These are phyloP conservation scores for Hydrochoerus hydrochaeris DNA, from an alignment of 2,113 vertebrate species.

Conservation along the genomic window DNA sequence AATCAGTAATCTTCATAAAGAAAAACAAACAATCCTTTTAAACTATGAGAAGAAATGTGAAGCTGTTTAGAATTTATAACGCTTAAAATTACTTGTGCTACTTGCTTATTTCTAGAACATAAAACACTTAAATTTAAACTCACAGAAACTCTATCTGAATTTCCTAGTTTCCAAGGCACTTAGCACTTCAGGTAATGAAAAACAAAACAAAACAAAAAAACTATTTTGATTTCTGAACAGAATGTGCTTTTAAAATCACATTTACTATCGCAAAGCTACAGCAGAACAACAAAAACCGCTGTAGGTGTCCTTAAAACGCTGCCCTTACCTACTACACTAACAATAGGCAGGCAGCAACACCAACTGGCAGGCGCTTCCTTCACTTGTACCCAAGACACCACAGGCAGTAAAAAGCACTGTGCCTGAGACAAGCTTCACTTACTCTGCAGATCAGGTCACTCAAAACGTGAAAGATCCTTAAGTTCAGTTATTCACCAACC, in stretches of 20 bases:
- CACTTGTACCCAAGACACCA: conserved; percentile 71
- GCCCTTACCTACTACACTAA: background rate
- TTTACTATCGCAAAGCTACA: conserved; percentile 12
- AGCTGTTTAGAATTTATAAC: background rate
- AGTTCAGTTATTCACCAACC: conserved; percentile 80
- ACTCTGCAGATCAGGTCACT: conserved; percentile 83
- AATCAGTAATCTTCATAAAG: background rate
- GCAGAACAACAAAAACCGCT: conserved; percentile 25
- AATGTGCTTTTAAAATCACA: conserved; percentile 1
- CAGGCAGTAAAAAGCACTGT: conserved; percentile 62
- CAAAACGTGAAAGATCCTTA: conserved; percentile 82
- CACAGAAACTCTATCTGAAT: conserved; percentile 6
- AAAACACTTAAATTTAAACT: conserved; percentile 22
- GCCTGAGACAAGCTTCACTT: conserved; percentile 76
- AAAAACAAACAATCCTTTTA: background rate
- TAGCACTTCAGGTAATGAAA: background rate
- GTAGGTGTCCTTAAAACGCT: conserved; percentile 50
- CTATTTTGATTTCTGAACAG: conserved; percentile 57
- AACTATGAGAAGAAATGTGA: conserved; percentile 20
- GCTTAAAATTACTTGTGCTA: background rate
- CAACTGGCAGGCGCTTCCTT: conserved; percentile 65
- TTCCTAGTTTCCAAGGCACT: conserved; percentile 2
- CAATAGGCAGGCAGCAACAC: conserved; percentile 28
- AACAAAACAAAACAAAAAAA: background rate
- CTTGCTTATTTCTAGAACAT: conserved; percentile 38